Percentiles rank a stretch among this genome's conserved stretches.
phyloP scores from a whole-genome alignment of 2,888 invertebrate species.

The Clanis bilineata region DNA sequence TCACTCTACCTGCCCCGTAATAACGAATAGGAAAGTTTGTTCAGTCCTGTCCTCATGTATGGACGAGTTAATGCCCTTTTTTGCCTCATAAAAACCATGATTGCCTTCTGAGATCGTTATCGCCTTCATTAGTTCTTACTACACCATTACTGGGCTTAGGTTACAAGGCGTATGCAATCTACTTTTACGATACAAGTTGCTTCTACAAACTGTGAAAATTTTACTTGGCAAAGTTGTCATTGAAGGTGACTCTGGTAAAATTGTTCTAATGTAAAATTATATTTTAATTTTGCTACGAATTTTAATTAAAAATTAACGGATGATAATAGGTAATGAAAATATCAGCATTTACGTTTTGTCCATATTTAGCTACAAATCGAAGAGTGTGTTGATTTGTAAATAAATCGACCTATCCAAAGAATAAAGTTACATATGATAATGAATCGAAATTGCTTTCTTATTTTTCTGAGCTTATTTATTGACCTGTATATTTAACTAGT shows the following conservation, averaged over 20 bases:
- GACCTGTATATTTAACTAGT: too few species aligned
- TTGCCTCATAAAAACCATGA: neutral
- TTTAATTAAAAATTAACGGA: neutral
- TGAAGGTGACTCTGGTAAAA: neutral
- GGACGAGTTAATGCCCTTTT: neutral
- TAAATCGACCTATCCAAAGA: too few species aligned
- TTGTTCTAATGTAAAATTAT: neutral
- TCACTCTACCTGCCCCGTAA: conserved; percentile 27
- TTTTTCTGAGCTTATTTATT: too few species aligned
- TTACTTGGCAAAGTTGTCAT: neutral
- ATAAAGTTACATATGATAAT: too few species aligned
- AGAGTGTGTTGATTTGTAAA: neutral
- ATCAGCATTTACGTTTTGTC: neutral
- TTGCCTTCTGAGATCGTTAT: conserved; percentile 5
- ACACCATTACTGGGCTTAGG: conserved; percentile 8
- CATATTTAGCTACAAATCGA: neutral
- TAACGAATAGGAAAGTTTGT: conserved; percentile 20
- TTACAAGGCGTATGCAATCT: conserved; percentile 8
- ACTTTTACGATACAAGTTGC: conserved; percentile 5
- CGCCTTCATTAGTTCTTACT: conserved; percentile 4
- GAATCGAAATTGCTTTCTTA: too few species aligned
- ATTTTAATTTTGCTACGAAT: neutral
- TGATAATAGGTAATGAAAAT: neutral
- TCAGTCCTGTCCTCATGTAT: neutral
- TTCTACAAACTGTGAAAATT: conserved; percentile 2